phyloP scores from a whole-genome alignment of 2,113 vertebrate genomes.

The Chrysochloris asiatica region DNA sequence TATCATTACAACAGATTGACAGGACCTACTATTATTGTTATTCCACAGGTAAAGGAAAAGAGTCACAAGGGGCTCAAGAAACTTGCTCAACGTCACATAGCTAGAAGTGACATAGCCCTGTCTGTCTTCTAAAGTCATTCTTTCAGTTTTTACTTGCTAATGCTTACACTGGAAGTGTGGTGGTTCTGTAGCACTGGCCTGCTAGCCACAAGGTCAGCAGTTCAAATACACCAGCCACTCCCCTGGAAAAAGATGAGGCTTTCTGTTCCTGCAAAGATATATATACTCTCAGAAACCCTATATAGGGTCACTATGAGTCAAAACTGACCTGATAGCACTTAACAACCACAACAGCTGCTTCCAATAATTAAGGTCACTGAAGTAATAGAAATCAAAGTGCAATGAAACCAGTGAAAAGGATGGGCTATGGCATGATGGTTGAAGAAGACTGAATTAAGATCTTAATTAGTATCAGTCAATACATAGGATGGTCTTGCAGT shows the following conservation, averaged over 20 bases:
- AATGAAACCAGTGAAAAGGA: neutral
- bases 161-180: no score
- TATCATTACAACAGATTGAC: neutral
- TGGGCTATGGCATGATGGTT: neutral
- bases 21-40: neutral
- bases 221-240: no score
- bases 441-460: constrained; percentile 5
- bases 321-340: no score
- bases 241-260: no score
- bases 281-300: no score
- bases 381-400: constrained; percentile 1
- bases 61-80: neutral
- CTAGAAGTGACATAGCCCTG: neutral
- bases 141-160: neutral
- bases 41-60: neutral
- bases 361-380: neutral
- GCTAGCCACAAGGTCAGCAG: no score
- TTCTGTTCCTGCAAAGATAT: no score
- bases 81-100: neutral
- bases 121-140: neutral
- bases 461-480: neutral
- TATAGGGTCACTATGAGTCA: no score
- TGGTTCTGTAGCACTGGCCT: no score
- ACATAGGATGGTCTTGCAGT: neutral
- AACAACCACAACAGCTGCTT: no score